Percentiles rank a stretch among this genome's conserved stretches.
Conservation (phyloP, 2,888 invertebrate genomes). For the Dolomedes plantarius region DNA sequence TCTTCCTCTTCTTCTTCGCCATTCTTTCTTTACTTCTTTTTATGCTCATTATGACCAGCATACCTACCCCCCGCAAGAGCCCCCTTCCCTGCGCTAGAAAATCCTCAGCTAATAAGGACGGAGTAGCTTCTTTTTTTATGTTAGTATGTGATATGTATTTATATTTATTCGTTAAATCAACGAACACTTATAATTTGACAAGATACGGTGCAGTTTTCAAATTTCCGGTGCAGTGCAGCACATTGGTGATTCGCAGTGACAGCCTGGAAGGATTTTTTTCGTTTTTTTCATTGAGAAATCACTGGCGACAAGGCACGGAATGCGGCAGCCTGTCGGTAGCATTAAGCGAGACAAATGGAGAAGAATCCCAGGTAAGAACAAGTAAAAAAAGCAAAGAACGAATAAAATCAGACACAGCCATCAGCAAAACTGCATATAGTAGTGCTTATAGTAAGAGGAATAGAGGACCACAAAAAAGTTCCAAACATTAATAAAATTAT, state of each 20-base stretch:
- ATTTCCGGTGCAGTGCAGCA: conserved; percentile 14
- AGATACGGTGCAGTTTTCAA: conserved; percentile 18
- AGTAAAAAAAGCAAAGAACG: background rate
- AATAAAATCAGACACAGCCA: background rate
- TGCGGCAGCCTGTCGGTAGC: conserved; percentile 14
- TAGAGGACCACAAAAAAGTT: background rate
- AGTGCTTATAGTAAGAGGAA: background rate
- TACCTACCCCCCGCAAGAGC: conserved; percentile 15
- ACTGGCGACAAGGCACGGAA: background rate
- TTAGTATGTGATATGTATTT: conserved; percentile 11
- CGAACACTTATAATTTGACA: conserved; percentile 18
- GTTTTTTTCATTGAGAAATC: background rate
- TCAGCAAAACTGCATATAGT: background rate
- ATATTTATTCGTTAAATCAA: conserved; percentile 18
- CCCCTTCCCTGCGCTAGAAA: conserved; percentile 5
- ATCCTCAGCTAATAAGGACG: conserved; percentile 12
- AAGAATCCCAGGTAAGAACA: background rate
- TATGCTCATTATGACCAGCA: conserved; percentile 18
- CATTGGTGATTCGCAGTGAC: conserved; percentile 8
- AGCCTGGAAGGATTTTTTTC: background rate
- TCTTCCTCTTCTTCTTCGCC: conserved; percentile 2
- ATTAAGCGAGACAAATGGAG: conserved; percentile 14
- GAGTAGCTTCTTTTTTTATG: conserved; percentile 7
- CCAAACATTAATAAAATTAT: conserved; percentile 1
- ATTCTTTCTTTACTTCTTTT: conserved; percentile 15